Percentiles rank a stretch among this genome's conserved stretches.
phyloP scores from a whole-genome alignment of 2,113 vertebrate species.

The Campylorhamphus procurvoides region DNA sequence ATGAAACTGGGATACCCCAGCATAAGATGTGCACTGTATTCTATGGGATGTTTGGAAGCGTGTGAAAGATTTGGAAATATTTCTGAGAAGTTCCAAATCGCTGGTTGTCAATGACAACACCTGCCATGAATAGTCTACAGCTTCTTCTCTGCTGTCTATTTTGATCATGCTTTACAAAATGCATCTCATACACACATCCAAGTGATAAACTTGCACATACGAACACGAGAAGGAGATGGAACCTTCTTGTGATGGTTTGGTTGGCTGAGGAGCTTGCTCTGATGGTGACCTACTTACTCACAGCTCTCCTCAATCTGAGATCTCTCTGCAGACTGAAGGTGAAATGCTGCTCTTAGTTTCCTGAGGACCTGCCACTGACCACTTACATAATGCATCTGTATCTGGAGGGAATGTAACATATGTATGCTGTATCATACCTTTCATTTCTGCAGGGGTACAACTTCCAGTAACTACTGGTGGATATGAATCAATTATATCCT shows the following conservation, averaged over 20 bases:
- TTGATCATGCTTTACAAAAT: constrained; percentile 54
- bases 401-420: not conserved
- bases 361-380: not conserved
- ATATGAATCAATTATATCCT: not conserved
- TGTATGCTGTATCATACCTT: not conserved
- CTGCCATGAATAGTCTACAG: constrained; percentile 46
- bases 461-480: not conserved
- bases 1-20: not conserved
- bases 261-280: constrained; percentile 26
- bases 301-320: not conserved
- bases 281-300: constrained; percentile 41
- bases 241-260: not conserved
- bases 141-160: constrained; percentile 47
- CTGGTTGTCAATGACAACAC: constrained; percentile 61
- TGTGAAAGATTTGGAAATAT: not conserved
- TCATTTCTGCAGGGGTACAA: not conserved
- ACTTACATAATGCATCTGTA: not conserved
- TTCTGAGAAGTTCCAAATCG: constrained; percentile 26
- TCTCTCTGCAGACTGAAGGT: not conserved
- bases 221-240: constrained; percentile 27
- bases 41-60: not conserved
- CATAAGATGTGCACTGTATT: not conserved
- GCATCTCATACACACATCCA: constrained; percentile 37
- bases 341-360: not conserved
- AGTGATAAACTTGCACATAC: constrained; percentile 51